These are phyloP conservation scores for Didymodactylos carnosus DNA, from an alignment of 2,888 invertebrate species.

Conservation along the genomic window DNA sequence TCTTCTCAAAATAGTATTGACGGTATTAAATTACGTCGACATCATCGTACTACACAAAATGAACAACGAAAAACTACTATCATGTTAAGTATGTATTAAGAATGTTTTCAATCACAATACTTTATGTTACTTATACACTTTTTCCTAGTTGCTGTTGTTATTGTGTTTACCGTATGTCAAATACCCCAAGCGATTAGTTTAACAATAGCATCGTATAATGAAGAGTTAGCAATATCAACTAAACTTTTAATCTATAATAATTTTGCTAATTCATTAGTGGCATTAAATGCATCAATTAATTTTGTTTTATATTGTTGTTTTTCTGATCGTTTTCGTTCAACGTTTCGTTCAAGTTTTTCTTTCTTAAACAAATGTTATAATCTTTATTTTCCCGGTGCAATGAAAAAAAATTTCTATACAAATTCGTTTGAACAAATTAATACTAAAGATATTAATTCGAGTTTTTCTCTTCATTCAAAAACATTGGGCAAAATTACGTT, in stretches of 20 bases:
- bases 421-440: neutral
- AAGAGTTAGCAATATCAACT: neutral
- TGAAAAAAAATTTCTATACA: neutral
- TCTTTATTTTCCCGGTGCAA: neutral
- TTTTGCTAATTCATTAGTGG: conserved; percentile 49
- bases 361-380: neutral
- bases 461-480: neutral
- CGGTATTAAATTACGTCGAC: neutral
- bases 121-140: neutral
- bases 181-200: conserved; percentile 45
- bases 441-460: neutral
- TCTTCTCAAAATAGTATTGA: neutral
- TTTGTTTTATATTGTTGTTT: conserved; percentile 57
- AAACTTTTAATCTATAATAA: conserved; percentile 41
- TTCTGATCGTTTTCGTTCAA: conserved; percentile 51
- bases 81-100: conserved; percentile 39
- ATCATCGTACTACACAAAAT: neutral
- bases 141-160: conserved; percentile 45
- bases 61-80: conserved; percentile 46
- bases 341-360: conserved; percentile 25
- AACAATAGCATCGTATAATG: conserved; percentile 9
- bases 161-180: conserved; percentile 54
- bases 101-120: neutral
- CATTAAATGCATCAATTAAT: conserved; percentile 53
- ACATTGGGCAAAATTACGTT: too few species aligned